Evolutionary conservation across 2,113 vertebrate species (phyloP).

Genomic region (Panthera tigris): DNA sequence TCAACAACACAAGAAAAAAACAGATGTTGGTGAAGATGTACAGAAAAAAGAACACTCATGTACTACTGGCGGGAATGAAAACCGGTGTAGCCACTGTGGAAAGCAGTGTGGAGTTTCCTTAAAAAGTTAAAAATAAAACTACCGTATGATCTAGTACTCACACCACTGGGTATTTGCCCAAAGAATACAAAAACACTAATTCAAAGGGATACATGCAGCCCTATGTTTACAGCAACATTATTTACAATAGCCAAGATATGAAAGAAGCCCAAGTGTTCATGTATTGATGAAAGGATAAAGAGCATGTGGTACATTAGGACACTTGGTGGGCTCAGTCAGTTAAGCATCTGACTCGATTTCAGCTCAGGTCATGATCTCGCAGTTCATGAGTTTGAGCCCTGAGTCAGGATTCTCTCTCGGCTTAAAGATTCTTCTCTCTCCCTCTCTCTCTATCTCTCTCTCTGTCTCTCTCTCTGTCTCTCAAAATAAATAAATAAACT

Average conservation of each 20-base stretch:
- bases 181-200: neutral
- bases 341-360: no score
- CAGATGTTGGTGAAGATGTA: neutral
- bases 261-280: neutral
- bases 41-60: neutral
- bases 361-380: no score
- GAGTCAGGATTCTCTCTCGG: no score
- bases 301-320: neutral
- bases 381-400: no score
- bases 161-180: neutral
- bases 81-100: neutral
- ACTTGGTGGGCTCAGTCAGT: no score
- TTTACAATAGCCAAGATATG: neutral
- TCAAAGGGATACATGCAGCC: neutral
- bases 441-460: no score
- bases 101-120: neutral
- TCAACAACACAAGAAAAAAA: neutral
- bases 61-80: neutral
- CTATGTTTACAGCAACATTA: neutral
- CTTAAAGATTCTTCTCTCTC: no score
- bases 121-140: neutral
- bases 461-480: no score
- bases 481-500: no score
- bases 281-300: neutral
- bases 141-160: neutral